These are phyloP conservation scores for Netelia melanura DNA, from an alignment of 2,888 invertebrate genomes.

Conservation along the genomic window DNA sequence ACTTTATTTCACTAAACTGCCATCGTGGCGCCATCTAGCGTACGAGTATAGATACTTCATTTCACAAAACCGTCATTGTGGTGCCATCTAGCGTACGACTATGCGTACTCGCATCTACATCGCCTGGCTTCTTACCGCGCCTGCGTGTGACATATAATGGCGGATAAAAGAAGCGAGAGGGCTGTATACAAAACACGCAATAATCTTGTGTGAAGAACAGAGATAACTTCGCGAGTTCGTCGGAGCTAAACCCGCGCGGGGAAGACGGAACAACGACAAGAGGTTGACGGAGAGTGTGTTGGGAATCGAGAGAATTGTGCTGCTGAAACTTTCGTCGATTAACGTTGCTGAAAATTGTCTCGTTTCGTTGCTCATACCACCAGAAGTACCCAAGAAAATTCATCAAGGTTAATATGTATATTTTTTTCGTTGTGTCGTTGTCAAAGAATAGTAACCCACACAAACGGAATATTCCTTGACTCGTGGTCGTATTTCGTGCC, in stretches of 20 bases:
- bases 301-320: conserved; percentile 31
- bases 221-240: neutral
- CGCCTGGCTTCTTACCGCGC: too few relatives aligned
- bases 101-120: too few relatives aligned
- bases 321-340: conserved; percentile 54
- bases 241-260: conserved; percentile 6
- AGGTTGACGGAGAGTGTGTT: conserved; percentile 19
- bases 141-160: too few relatives aligned
- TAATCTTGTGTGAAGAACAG: conserved; percentile 2
- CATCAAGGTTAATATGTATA: conserved; percentile 62
- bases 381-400: conserved; percentile 22
- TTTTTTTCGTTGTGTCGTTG: neutral
- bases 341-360: conserved; percentile 63
- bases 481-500: neutral
- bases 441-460: neutral
- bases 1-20: too few relatives aligned
- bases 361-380: conserved; percentile 20
- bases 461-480: too few relatives aligned
- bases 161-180: neutral
- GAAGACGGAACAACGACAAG: neutral
- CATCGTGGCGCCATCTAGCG: too few relatives aligned
- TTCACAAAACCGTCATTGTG: too few relatives aligned
- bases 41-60: too few relatives aligned
- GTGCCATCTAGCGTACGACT: too few relatives aligned
- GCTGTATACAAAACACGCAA: neutral